A percentile compares a stretch with the other conserved stretches of the same genome.
phyloP scores from a whole-genome alignment of 2,888 invertebrate genomes.

The Lasioglossum lativentre region DNA sequence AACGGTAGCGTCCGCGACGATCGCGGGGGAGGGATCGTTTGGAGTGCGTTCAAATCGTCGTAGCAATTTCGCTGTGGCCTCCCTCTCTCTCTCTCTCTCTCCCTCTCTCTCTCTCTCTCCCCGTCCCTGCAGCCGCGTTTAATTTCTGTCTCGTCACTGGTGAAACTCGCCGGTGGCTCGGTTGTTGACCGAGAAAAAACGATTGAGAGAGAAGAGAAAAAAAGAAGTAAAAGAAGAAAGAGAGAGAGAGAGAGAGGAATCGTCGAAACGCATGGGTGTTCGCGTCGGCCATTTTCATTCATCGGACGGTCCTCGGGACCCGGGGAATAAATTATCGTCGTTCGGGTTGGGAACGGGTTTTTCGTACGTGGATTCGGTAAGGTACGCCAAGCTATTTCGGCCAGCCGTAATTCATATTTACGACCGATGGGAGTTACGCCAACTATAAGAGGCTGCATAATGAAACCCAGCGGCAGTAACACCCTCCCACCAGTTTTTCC shows the following conservation, averaged over 20 bases:
- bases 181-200: conserved; percentile 24
- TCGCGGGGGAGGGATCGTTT: conserved; percentile 30
- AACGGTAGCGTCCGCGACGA: background rate
- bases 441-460: conserved; percentile 82
- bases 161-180: conserved; percentile 35
- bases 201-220: background rate
- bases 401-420: conserved; percentile 81
- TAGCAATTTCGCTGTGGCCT: conserved; percentile 10
- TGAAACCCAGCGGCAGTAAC: conserved; percentile 77
- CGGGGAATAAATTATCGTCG: conserved; percentile 50
- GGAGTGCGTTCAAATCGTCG: conserved; percentile 53
- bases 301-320: conserved; percentile 30
- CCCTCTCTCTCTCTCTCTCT: background rate
- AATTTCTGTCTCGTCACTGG: conserved; percentile 50
- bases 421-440: conserved; percentile 81
- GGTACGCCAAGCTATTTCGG: conserved; percentile 78
- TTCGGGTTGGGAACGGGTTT: conserved; percentile 16
- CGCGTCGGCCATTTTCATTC: conserved; percentile 54
- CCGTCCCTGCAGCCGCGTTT: conserved; percentile 28
- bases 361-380: conserved; percentile 66
- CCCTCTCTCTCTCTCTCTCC: background rate
- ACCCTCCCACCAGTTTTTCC: conserved; percentile 43
- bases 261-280: conserved; percentile 5
- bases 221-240: background rate
- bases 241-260: background rate